Evolutionary conservation across 2,113 vertebrate species (phyloP).

Genomic region (Columbina picui): DNA sequence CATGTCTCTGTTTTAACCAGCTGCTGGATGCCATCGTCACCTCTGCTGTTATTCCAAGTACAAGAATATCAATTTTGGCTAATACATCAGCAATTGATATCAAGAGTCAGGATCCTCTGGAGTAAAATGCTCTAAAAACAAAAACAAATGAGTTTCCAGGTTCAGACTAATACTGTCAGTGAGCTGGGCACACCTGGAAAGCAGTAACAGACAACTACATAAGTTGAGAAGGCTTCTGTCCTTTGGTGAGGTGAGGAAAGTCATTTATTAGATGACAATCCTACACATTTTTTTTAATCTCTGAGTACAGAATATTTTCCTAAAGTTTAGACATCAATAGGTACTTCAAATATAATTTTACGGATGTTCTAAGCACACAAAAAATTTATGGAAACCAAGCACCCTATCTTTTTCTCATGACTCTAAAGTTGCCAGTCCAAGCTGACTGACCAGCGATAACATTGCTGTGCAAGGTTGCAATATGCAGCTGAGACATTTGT

Average conservation of each 20-base stretch:
- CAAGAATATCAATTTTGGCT: not conserved
- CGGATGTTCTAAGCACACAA: not conserved
- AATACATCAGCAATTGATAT: not conserved
- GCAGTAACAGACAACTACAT: not conserved
- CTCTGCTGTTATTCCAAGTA: not conserved
- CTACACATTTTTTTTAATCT: not conserved
- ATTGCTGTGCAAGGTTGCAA: not conserved
- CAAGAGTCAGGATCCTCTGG: not conserved
- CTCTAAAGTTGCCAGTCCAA: not conserved
- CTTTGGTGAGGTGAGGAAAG: not conserved
- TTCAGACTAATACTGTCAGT: not conserved
- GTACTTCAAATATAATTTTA: not conserved
- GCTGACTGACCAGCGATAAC: not conserved
- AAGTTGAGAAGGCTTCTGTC: not conserved
- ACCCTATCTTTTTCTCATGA: not conserved
- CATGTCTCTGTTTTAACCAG: not conserved
- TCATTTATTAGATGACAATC: not conserved
- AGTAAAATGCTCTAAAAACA: not conserved
- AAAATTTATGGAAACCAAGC: not conserved
- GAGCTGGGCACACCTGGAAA: not conserved
- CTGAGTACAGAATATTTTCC: not conserved
- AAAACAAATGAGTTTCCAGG: accelerated
- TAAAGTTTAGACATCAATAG: not conserved
- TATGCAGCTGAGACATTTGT: not conserved
- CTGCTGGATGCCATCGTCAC: not conserved